A percentile compares a stretch with the other conserved stretches of the same genome.
phyloP scores from a whole-genome alignment of 2,888 invertebrate species.

The Trissolcus japonicus region DNA sequence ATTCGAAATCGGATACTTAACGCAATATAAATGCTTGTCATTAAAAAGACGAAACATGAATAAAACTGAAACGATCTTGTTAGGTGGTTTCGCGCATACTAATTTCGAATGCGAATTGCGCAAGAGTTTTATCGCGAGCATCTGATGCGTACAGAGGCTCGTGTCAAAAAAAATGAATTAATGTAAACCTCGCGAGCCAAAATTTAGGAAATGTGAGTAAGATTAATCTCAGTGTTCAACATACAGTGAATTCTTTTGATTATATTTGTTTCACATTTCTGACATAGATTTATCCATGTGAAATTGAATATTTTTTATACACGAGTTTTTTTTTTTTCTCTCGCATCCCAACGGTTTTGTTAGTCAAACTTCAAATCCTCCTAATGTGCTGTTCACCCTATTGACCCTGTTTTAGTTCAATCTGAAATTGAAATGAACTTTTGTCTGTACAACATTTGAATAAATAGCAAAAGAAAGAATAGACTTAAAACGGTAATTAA shows the following conservation, averaged over 20 bases:
- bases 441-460: too few species aligned
- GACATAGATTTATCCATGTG: too few species aligned
- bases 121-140: conserved; percentile 37
- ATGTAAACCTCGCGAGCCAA: conserved; percentile 28
- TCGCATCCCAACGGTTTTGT: neutral
- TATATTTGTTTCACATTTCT: too few species aligned
- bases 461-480: too few species aligned
- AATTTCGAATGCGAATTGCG: conserved; percentile 47
- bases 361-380: neutral
- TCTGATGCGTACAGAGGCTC: conserved; percentile 26
- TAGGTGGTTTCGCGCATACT: conserved; percentile 53
- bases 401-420: too few species aligned
- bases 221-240: conserved; percentile 40
- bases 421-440: too few species aligned
- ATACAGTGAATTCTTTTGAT: conserved; percentile 18
- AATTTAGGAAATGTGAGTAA: conserved; percentile 39
- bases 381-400: too few species aligned
- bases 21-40: conserved; percentile 57
- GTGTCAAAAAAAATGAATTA: conserved; percentile 46
- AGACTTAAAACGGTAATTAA: neutral
- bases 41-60: conserved; percentile 54
- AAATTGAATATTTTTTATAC: neutral
- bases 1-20: conserved; percentile 55
- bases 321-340: neutral
- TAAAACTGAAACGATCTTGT: conserved; percentile 55